Evolutionary conservation across 2,113 vertebrate species (phyloP).

Genomic region (Nyctereutes procyonoides): DNA sequence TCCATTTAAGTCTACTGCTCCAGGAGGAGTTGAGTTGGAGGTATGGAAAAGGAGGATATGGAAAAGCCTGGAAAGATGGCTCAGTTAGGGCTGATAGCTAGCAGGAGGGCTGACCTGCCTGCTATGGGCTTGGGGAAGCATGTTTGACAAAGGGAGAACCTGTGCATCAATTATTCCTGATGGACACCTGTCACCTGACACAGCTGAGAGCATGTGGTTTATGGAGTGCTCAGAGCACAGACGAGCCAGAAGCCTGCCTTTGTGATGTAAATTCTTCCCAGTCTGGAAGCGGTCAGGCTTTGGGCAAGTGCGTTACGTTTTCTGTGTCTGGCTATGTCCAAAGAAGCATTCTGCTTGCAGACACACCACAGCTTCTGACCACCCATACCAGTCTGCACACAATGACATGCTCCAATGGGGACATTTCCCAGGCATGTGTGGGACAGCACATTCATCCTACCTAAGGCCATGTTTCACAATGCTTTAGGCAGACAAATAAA

Average conservation of each 20-base stretch:
- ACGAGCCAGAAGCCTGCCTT: background rate
- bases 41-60: background rate
- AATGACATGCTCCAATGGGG: rapidly evolving
- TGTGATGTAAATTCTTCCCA: background rate
- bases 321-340: background rate
- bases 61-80: background rate
- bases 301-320: background rate
- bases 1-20: constrained; percentile 44
- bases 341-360: background rate
- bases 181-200: background rate
- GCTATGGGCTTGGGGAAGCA: background rate
- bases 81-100: background rate
- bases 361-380: too few species aligned
- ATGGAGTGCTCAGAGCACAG: background rate
- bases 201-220: background rate
- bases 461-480: too few species aligned
- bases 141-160: background rate
- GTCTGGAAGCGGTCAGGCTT: background rate
- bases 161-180: background rate
- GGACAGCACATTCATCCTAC: rapidly evolving
- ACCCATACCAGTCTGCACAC: background rate
- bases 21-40: background rate
- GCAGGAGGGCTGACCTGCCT: background rate
- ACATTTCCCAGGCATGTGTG: rapidly evolving
- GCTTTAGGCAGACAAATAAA: background rate